Evolutionary conservation across 2,888 invertebrate genomes (phyloP).

Genomic region (Spilosoma lubricipeda): DNA sequence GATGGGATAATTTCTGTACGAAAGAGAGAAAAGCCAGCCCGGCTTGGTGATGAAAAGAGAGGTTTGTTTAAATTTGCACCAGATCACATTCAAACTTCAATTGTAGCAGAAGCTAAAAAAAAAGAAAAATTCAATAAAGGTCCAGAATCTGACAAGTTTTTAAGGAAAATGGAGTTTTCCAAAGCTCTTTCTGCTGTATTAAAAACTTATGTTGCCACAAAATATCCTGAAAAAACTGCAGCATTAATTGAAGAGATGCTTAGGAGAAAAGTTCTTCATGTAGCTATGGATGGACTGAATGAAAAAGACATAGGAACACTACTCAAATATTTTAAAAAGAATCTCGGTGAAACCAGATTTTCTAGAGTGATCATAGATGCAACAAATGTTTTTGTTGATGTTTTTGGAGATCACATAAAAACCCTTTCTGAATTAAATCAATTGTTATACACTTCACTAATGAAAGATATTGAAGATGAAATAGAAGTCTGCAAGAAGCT

Average conservation of each 20-base stretch:
- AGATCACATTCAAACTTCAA: conserved; percentile 71
- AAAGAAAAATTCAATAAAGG: conserved; percentile 73
- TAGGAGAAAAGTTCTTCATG: conserved; percentile 91
- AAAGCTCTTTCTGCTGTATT: conserved; percentile 92
- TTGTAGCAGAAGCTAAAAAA: conserved; percentile 84
- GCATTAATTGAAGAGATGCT: conserved; percentile 94
- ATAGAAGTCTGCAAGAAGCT: conserved; percentile 88
- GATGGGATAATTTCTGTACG: conserved; percentile 96
- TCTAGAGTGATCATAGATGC: conserved; percentile 91
- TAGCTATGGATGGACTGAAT: conserved; percentile 91
- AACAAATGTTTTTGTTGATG: conserved; percentile 90
- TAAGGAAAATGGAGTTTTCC: conserved; percentile 93
- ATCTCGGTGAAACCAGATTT: conserved; percentile 91
- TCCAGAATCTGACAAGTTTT: conserved; percentile 88
- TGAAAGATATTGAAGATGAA: conserved; percentile 88
- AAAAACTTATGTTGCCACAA: conserved; percentile 84
- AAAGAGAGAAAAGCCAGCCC: conserved; percentile 88
- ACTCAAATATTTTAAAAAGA: conserved; percentile 91
- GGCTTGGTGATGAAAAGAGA: conserved; percentile 69
- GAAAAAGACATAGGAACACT: conserved; percentile 88
- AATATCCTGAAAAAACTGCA: conserved; percentile 91
- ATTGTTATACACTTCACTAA: conserved; percentile 87
- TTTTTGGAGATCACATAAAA: conserved; percentile 89
- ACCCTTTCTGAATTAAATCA: conserved; percentile 88
- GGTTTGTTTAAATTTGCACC: conserved; percentile 84